Conservation (phyloP, 2,797 vertebrate genomes). For the Sebastiscus tertius region DNA sequence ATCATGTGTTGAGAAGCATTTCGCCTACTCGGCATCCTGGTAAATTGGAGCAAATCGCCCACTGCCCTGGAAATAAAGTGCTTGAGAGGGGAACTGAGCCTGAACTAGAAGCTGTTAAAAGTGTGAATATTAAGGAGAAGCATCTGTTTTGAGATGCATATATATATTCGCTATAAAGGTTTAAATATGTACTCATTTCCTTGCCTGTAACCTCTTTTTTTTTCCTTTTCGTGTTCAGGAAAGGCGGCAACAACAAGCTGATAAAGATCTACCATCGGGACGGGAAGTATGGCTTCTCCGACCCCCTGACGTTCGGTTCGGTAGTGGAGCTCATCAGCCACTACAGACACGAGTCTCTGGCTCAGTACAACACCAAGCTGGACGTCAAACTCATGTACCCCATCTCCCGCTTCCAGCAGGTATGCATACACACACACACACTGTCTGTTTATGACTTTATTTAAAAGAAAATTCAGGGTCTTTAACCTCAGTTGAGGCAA, state of each 20-base stretch:
- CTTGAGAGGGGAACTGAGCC: not conserved
- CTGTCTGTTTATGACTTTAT: not conserved
- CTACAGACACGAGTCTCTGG: conserved; percentile 93
- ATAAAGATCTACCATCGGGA: conserved; percentile 97
- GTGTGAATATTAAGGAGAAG: not conserved
- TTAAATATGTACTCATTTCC: not conserved
- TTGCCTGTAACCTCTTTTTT: not conserved
- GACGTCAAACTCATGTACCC: conserved; percentile 95
- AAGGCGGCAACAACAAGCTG: conserved; percentile 96
- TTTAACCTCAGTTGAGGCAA: not conserved
- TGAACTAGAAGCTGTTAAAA: not conserved
- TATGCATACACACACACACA: conserved; percentile 42
- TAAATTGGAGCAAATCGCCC: conserved; percentile 36
- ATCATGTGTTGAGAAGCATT: conserved; percentile 21
- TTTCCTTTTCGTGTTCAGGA: conserved; percentile 68
- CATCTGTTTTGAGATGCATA: not conserved
- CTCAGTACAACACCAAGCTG: conserved; percentile 96
- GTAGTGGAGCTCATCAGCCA: conserved; percentile 96
- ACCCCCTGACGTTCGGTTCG: conserved; percentile 92
- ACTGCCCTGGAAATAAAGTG: conserved; percentile 9
- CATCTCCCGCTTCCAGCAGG: conserved; percentile 89
- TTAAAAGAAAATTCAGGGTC: not conserved
- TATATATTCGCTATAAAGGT: not conserved
- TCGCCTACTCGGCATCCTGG: conserved; percentile 21
- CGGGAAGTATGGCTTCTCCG: conserved; percentile 95